phyloP scores from a whole-genome alignment of 2,888 invertebrate genomes.

The Agrotis exclamationis region DNA sequence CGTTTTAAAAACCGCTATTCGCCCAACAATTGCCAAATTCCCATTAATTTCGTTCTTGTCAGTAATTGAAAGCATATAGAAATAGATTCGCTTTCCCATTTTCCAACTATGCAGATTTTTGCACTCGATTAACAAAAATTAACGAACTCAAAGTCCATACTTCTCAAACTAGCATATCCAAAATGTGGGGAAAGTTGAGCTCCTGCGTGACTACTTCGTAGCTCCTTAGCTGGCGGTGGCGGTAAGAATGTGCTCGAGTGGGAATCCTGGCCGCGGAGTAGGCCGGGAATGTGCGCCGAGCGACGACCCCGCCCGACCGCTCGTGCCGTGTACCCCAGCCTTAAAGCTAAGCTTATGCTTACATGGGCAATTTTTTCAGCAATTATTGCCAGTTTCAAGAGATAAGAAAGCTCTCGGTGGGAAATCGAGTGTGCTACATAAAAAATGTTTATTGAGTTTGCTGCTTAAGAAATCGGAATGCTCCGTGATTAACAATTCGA shows the following conservation, averaged over 20 bases:
- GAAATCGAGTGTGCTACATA: too few relatives aligned
- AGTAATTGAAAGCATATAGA: not conserved
- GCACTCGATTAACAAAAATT: not conserved
- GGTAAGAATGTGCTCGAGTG: slow-evolving; percentile 83
- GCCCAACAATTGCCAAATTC: not conserved
- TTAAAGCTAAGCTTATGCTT: slow-evolving; percentile 29
- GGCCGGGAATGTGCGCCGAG: slow-evolving; percentile 76
- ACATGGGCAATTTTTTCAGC: slow-evolving; percentile 27
- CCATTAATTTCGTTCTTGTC: not conserved
- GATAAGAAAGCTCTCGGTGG: not conserved
- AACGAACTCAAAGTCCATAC: not conserved
- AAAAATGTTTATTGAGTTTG: not conserved
- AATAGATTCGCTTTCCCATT: not conserved
- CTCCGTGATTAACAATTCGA: not conserved
- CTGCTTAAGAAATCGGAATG: not conserved
- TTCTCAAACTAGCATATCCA: slow-evolving; percentile 44
- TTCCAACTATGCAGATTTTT: not conserved
- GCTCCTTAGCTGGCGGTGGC: slow-evolving; percentile 71
- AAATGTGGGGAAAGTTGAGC: slow-evolving; percentile 15
- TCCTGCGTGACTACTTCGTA: slow-evolving; percentile 63
- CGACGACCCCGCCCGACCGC: slow-evolving; percentile 81
- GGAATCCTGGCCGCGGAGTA: slow-evolving; percentile 79
- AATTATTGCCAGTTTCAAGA: not conserved
- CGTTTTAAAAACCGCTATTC: not conserved
- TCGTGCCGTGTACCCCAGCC: slow-evolving; percentile 64